phyloP scores from a whole-genome alignment of 2,113 vertebrate species.

The Gopherus evgoodei region DNA sequence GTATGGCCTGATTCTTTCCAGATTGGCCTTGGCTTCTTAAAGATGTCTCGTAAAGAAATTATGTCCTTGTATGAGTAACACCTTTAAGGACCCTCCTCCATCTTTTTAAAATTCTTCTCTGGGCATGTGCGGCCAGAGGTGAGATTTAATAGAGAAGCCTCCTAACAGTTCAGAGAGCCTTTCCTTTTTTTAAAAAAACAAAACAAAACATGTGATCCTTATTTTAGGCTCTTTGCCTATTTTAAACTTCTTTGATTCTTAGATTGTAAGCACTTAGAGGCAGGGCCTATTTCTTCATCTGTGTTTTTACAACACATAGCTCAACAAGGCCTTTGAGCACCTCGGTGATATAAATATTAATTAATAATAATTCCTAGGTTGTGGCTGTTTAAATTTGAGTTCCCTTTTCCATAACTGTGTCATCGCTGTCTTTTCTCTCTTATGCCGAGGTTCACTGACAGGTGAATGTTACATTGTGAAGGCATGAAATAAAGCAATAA shows the following conservation, averaged over 20 bases:
- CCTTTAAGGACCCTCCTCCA: neutral
- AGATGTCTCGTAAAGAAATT: neutral
- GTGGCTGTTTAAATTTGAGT: neutral
- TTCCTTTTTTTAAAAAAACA: neutral
- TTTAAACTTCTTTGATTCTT: slow-evolving; percentile 11
- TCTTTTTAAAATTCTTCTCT: neutral
- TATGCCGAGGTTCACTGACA: neutral
- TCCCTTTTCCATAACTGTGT: neutral
- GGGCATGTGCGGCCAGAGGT: neutral
- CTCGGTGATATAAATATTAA: slow-evolving; percentile 36
- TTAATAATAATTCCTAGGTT: slow-evolving; percentile 25
- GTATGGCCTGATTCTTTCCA: neutral
- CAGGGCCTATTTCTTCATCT: neutral
- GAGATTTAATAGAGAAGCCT: neutral
- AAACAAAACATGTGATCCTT: neutral
- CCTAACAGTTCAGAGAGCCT: neutral
- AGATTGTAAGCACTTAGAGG: neutral
- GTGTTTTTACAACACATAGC: neutral
- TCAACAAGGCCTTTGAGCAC: slow-evolving; percentile 9
- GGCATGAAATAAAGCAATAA: neutral
- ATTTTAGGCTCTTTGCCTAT: neutral
- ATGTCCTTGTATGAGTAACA: slow-evolving; percentile 4
- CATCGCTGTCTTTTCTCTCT: neutral
- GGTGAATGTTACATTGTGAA: slow-evolving; percentile 26
- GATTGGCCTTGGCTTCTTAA: slow-evolving; percentile 12